phyloP scores from a whole-genome alignment of 2,888 invertebrate species.

The Plebejus melissa region DNA sequence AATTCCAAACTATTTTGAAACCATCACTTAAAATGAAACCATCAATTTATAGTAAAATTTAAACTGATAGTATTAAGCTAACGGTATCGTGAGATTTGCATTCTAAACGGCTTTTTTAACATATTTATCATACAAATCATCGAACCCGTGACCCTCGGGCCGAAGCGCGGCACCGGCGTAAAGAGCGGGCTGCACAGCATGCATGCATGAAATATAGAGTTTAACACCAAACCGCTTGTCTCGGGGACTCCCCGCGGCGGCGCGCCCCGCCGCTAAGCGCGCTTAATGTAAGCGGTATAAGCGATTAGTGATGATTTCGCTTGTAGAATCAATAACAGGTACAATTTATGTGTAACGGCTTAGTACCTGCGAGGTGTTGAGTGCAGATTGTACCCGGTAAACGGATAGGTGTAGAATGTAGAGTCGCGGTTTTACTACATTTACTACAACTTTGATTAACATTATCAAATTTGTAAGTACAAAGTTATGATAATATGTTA shows the following conservation, averaged over 20 bases:
- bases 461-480: too few species aligned
- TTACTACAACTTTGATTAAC: too few species aligned
- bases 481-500: too few species aligned
- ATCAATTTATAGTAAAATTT: conserved; percentile 1
- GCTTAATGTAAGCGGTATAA: conserved; percentile 27
- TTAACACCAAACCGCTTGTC: conserved; percentile 72
- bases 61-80: not conserved
- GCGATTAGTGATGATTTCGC: conserved; percentile 25
- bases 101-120: not conserved
- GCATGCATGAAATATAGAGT: conserved; percentile 68
- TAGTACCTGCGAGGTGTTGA: conserved; percentile 16
- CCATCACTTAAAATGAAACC: conserved; percentile 1
- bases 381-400: not conserved
- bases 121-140: conserved; percentile 27
- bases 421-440: not conserved
- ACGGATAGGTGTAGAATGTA: not conserved
- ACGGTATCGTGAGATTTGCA: not conserved
- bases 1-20: not conserved
- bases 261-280: conserved; percentile 30
- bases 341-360: conserved; percentile 10
- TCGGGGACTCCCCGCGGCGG: conserved; percentile 53
- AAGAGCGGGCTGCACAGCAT: conserved; percentile 61
- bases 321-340: conserved; percentile 24
- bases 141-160: conserved; percentile 18
- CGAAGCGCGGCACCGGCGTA: conserved; percentile 48